Conservation (phyloP, 1,140 invertebrate species). For the Panonychus citri region DNA sequence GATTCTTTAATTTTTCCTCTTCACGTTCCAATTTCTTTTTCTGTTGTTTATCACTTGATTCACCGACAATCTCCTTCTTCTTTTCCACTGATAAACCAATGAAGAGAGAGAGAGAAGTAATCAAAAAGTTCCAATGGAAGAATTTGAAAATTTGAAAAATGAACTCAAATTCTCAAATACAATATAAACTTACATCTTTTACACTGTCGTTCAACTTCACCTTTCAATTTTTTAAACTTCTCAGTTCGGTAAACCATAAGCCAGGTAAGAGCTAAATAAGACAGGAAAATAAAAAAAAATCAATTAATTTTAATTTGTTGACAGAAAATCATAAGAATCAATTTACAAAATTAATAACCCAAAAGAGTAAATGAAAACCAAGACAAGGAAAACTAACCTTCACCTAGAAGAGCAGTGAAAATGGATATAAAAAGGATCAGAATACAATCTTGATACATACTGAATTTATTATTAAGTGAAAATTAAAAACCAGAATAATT, state of each 20-base stretch:
- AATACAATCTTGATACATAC: constrained; percentile 73
- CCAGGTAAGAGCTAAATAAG: constrained; percentile 69
- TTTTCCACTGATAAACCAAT: constrained; percentile 97
- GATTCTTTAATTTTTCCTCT: constrained; percentile 90
- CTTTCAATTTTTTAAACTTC: constrained; percentile 88
- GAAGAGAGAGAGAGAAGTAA: too few relatives aligned
- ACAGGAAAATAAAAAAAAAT: too few relatives aligned
- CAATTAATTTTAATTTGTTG: too few relatives aligned
- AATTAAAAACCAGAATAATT: too few relatives aligned
- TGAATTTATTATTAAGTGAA: neutral
- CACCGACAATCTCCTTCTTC: constrained; percentile 81
- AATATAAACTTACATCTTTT: constrained; percentile 56
- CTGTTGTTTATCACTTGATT: constrained; percentile 66
- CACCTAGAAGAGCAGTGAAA: constrained; percentile 81
- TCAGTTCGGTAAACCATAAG: constrained; percentile 91
- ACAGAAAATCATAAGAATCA: neutral
- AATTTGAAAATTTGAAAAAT: too few relatives aligned
- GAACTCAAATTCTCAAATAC: constrained; percentile 4
- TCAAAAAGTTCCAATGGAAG: too few relatives aligned
- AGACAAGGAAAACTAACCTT: too few relatives aligned
- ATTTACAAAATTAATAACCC: too few relatives aligned
- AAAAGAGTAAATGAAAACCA: too few relatives aligned
- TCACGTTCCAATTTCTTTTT: constrained; percentile 96
- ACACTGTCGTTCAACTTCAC: constrained; percentile 81
- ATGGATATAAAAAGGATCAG: constrained; percentile 90